Evolutionary conservation across 1,140 invertebrate genomes (phyloP), one percentile per base, ranked within the genome.

Genomic region (Drosophila gunungcola): DNA sequence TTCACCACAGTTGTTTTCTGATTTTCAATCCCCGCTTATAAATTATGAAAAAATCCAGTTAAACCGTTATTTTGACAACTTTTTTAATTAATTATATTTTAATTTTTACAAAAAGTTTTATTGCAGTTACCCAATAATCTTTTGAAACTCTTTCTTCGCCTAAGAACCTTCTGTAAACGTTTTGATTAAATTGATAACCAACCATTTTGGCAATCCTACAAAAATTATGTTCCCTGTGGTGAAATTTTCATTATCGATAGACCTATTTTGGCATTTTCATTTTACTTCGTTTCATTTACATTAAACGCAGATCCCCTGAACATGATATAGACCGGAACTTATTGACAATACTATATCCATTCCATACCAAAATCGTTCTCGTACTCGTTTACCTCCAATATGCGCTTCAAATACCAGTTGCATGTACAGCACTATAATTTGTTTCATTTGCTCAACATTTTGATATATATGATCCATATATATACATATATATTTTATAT

Each of bases 381-480:
- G 67, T 79, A 78, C 61, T 65, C 55, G 48, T 73, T 73, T 78
- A 73, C 34, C 65, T 73, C 61, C 53, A 64, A 74, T 65, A 74
- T 83, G 58, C 76, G 76, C 82, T 81, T 74, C 36, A 49, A 77
- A 58, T 67, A 73, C 60, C 81, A 80, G 58, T 76, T 85, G 81
- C 81, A 85, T 85, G 81, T 85, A 84, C 81, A 85, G 81, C 81
- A 84, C 81, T 51, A 76, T 73, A 64, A 76, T 81, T 83, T 83
- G 56, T 69, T 68, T 81, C 34, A 55, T 73, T 80, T 62, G 56
- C 56, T 57, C 63, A 67, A 68, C 49, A 67, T 64, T 49, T 52
- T 67, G 29, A 65, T 57, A 76, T 60, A 57, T 57, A 65, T 75
- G 27, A 43, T 53, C 53, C 51, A 55, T 41, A 62, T 57, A 60